These are phyloP conservation scores for Aplysina aerophoba DNA, from an alignment of 37 sponge, comb jelly and placozoan species.

Conservation along the genomic window DNA sequence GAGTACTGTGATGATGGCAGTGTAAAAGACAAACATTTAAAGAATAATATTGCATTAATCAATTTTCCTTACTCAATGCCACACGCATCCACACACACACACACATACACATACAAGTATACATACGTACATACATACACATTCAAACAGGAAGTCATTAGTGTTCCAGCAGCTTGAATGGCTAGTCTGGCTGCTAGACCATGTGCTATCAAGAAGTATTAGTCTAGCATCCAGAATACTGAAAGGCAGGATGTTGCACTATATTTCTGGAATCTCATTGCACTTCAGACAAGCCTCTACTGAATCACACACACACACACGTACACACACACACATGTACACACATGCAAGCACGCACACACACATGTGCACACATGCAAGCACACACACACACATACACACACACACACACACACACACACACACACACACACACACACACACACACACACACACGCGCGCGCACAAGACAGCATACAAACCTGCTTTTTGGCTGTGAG, in stretches of 20 bases:
- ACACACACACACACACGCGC: constrained; percentile 11
- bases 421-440: constrained; percentile 13
- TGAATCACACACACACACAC: not conserved
- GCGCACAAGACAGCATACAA: not conserved
- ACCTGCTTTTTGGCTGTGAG: not conserved
- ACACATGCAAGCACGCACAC: too few relatives aligned
- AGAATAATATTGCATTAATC: too few relatives aligned
- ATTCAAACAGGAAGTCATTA: not conserved
- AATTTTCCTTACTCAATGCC: not conserved
- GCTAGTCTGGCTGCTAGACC: not conserved
- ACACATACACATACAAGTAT: too few relatives aligned
- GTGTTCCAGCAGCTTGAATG: not conserved
- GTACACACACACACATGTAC: not conserved
- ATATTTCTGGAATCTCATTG: not conserved
- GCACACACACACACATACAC: not conserved
- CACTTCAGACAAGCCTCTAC: not conserved
- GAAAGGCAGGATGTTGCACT: too few relatives aligned
- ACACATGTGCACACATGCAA: constrained; percentile 9
- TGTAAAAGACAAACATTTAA: too few relatives aligned
- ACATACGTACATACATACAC: not conserved
- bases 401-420: constrained; percentile 17
- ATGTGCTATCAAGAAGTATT: too few relatives aligned
- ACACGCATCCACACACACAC: constrained; percentile 7
- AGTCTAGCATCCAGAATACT: too few relatives aligned
- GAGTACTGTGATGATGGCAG: too few relatives aligned